Evolutionary conservation across 2,888 invertebrate species (phyloP), one percentile per base, ranked within the genome.

Genomic region (Megaustenia siamemsis): DNA sequence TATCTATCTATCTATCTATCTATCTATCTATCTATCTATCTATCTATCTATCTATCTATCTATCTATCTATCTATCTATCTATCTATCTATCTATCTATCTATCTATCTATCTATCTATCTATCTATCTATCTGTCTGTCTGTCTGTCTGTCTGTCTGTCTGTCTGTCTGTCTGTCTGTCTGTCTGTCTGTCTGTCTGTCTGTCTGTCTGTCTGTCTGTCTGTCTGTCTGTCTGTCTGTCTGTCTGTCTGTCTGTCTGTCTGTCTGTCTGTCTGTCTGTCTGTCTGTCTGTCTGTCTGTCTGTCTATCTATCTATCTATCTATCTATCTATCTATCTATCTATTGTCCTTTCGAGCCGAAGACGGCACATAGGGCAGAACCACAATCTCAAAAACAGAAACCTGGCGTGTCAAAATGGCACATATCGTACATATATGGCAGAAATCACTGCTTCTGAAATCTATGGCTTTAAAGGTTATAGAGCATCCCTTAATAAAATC

Each of bases 1-100:
- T 63, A 63, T 63, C 63, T 63, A 63, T 63, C 63, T 63, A 63
- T 63, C 63, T 63, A 63, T 63, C 63, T 63, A 63, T 63, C 63
- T 63, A 63, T 63, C 63, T 63, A 63, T 63, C 63, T 63, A 63
- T 63, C 63, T 63, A 63, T 63, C 63, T 63, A 63, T 56, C 56
- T 56, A 56, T 56, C 56, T 56, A 56, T 56, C 56, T 56, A 56
- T 56, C 56, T 56, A 56, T 56, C 56, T 56, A 56, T 63, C 63
- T 63, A 63, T 63, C 63, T 63, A 63, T 63, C 63, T 63, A 63
- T 63, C 63, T 63, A 63, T 63, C 63, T 63, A 63, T 63, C 63
- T 63, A 63, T 63, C 63, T 63, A 28, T 63, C 63, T 63, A 63
- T 63, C 63, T 63, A 63, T 63, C 63, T 63, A 63, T 63, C 63